A percentile compares a stretch with the other conserved stretches of the same genome.
These are phyloP conservation scores for Channa argus DNA, from an alignment of 2,113 vertebrate species.

Conservation along the genomic window DNA sequence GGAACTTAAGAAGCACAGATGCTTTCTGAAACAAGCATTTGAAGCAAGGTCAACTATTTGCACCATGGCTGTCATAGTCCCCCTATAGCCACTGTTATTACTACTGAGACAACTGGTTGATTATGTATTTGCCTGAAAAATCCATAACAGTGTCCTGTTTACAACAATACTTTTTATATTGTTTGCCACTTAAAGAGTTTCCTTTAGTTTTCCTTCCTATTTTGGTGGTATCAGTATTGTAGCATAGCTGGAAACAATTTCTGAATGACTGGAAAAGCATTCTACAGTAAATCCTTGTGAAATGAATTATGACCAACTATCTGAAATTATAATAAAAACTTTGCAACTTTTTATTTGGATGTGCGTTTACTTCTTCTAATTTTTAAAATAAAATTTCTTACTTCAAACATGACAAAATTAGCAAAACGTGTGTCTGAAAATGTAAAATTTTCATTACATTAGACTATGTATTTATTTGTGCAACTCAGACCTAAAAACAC, in stretches of 20 bases:
- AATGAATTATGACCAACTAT: too few relatives aligned
- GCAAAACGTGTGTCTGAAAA: too few relatives aligned
- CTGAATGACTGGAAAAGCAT: not conserved
- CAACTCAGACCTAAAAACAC: not conserved
- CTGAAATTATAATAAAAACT: too few relatives aligned
- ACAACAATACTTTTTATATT: not conserved
- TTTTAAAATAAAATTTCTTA: not conserved
- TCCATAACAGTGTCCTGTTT: not conserved
- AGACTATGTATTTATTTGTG: not conserved
- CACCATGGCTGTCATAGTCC: not conserved
- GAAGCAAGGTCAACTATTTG: conserved; percentile 17
- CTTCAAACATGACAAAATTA: not conserved
- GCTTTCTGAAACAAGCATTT: conserved; percentile 7
- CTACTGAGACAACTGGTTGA: not conserved
- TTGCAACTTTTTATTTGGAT: not conserved
- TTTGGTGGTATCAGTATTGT: not conserved
- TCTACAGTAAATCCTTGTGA: too few relatives aligned
- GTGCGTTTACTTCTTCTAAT: not conserved
- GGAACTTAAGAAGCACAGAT: conserved; percentile 21
- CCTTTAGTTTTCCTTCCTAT: not conserved
- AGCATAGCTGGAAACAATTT: not conserved
- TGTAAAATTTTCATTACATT: not conserved
- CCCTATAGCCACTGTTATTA: not conserved
- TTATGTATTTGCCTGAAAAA: conserved; percentile 6
- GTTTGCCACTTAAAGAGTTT: not conserved